Percentiles rank a stretch among this genome's conserved stretches.
Conservation (phyloP, 2,113 vertebrate genomes). For the Climacteris rufus region DNA sequence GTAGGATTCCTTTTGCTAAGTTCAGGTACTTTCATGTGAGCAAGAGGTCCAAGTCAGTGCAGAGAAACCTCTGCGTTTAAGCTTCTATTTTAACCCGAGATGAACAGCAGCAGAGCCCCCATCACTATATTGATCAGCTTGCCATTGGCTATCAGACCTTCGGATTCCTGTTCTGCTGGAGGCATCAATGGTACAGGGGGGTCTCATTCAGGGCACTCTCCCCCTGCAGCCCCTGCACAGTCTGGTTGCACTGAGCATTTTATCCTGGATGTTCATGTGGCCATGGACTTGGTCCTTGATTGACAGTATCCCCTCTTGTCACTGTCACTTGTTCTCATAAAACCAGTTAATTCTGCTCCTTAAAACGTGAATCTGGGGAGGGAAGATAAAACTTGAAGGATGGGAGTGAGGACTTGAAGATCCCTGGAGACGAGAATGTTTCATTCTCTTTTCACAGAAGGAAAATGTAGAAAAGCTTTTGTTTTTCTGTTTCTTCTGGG, state of each 20-base stretch:
- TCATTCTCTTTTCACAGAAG: slow-evolving; percentile 9
- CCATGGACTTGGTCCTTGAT: neutral
- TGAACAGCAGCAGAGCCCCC: neutral
- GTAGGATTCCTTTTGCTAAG: neutral
- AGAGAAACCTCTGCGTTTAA: neutral
- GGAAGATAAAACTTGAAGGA: neutral
- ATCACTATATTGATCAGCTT: neutral
- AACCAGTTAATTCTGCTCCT: neutral
- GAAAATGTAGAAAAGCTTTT: neutral
- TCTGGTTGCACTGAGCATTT: neutral
- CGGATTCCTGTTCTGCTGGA: neutral
- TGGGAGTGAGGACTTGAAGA: neutral
- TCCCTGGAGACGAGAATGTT: neutral
- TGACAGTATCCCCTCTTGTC: neutral
- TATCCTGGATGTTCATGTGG: neutral
- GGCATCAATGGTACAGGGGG: rapidly evolving
- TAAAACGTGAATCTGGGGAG: neutral
- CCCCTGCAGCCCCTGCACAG: neutral
- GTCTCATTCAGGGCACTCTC: neutral
- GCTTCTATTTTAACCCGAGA: neutral
- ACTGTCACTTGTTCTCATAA: neutral
- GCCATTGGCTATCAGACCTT: neutral
- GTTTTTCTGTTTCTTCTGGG: slow-evolving; percentile 7
- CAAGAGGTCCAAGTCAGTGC: neutral
- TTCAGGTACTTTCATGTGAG: neutral